Evolutionary conservation across 1,140 invertebrate species (phyloP), one percentile per base, ranked within the genome.

Genomic region (Drosophila sproati): DNA sequence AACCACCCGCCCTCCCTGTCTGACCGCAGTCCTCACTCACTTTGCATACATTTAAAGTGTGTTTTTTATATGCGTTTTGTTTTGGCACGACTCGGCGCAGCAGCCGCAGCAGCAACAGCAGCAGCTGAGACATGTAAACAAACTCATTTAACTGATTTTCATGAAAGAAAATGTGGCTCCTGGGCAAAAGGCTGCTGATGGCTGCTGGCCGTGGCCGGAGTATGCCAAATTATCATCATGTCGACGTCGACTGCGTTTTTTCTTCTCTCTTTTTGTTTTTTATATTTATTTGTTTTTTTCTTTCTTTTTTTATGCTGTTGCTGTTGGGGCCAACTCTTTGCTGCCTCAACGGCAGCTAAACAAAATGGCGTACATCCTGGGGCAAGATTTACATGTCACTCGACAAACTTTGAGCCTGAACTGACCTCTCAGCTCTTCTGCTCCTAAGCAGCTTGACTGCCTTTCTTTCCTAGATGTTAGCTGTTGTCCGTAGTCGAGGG

Each of bases 141-240:
- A 89, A 89, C 85, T 89, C 80, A 89, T 89, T 89, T 89, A 89
- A 89, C 85, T 89, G 85, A 89, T 89, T 89, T 88, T 80, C 80
- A 83, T 77, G 77, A 83, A 82, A 62, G 80, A 82, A 82, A 87
- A 83, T 82, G 82, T 82, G 83, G 83, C 82, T 88, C 76, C 77
- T 82, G 82, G 83, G 80, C 80, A 83, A 72, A 43, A 3, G 39
- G 39, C 39, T 43, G 39, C 39, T n/a, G 39, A 43, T 66, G 66
- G 43, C 32, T 63, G 73, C 63, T 52, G 63, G 66, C 37, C 54
- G 47, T 32, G 51, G 63, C 41, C 41, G 63, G 66, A 57, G 59
- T 62, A 71, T 55, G 68, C 47, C 69, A 76, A 72, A 76, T 76
- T 76, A 76, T 76, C 69, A 76, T 76, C 69, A 64, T 75, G 66